Conservation (phyloP, 2,888 invertebrate species). For the Stenchaetothrips biformis region DNA sequence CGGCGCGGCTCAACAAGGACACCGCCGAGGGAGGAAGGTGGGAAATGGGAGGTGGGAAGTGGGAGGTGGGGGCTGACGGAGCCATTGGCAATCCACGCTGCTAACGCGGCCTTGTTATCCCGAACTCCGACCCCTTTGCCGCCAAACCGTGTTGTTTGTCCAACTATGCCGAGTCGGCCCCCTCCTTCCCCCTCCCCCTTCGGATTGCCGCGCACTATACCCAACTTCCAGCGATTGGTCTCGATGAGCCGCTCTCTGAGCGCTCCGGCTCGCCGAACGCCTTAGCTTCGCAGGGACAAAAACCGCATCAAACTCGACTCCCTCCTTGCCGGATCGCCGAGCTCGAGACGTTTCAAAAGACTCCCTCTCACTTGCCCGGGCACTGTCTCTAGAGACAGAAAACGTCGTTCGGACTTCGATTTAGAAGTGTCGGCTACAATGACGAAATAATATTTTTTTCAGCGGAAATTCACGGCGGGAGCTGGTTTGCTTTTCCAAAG, state of each 20-base stretch:
- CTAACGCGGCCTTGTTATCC: slow-evolving; percentile 2
- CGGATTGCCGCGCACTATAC: not conserved
- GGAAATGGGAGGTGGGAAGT: not conserved
- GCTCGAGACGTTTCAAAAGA: not conserved
- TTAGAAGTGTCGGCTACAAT: too few species aligned
- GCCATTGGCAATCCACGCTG: not conserved
- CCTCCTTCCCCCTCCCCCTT: not conserved
- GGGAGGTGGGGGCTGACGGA: not conserved
- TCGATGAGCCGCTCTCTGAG: not conserved
- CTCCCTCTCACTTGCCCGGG: not conserved
- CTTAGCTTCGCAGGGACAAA: not conserved
- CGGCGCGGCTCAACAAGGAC: too few species aligned
- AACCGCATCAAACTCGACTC: not conserved
- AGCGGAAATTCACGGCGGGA: too few species aligned
- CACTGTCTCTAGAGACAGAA: not conserved
- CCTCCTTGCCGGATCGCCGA: not conserved
- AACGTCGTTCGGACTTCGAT: too few species aligned
- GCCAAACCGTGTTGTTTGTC: slow-evolving; percentile 10
- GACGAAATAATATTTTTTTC: too few species aligned
- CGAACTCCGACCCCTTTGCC: not conserved
- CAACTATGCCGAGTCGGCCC: slow-evolving; percentile 6
- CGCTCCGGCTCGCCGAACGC: not conserved
- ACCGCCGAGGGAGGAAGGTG: too few species aligned
- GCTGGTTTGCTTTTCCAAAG: too few species aligned
- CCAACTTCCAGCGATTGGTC: not conserved